phyloP scores from a whole-genome alignment of 2,113 vertebrate species.

The Archocentrus centrarchus region DNA sequence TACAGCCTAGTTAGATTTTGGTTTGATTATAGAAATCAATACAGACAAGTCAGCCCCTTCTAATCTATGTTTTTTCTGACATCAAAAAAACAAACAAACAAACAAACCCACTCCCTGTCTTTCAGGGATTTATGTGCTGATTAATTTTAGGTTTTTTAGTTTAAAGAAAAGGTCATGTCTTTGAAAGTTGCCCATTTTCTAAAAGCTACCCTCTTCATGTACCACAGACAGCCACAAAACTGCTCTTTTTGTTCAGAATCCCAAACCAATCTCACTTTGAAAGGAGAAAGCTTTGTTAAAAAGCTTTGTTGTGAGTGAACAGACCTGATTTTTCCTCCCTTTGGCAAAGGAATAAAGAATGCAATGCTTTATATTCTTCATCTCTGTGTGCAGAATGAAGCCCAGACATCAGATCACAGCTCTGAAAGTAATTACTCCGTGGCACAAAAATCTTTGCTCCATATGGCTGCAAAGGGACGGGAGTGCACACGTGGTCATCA shows the following conservation, averaged over 20 bases:
- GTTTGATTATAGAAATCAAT: no score
- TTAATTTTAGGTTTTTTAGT: background rate
- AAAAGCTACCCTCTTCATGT: background rate
- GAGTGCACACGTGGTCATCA: conserved; percentile 39
- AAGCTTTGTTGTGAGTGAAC: conserved; percentile 33
- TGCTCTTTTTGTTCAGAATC: background rate
- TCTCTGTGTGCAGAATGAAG: conserved; percentile 20
- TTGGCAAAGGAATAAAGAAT: conserved; percentile 37
- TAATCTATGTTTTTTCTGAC: no score
- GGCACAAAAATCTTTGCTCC: conserved; percentile 44
- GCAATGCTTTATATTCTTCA: conserved; percentile 17
- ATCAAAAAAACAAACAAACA: no score
- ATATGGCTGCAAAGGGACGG: conserved; percentile 39
- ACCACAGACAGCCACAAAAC: conserved; percentile 8
- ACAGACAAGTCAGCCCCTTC: no score
- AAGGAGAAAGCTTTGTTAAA: conserved; percentile 30
- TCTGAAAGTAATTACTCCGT: conserved; percentile 57
- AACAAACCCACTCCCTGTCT: background rate
- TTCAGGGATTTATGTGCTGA: background rate
- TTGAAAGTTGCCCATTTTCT: background rate
- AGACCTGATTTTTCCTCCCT: conserved; percentile 8
- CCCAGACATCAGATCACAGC: conserved; percentile 39
- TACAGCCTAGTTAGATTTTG: no score
- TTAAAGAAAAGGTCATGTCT: background rate
- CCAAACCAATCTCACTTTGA: conserved; percentile 31